phyloP scores from a whole-genome alignment of 2,888 invertebrate genomes.

The Furcula furcula region DNA sequence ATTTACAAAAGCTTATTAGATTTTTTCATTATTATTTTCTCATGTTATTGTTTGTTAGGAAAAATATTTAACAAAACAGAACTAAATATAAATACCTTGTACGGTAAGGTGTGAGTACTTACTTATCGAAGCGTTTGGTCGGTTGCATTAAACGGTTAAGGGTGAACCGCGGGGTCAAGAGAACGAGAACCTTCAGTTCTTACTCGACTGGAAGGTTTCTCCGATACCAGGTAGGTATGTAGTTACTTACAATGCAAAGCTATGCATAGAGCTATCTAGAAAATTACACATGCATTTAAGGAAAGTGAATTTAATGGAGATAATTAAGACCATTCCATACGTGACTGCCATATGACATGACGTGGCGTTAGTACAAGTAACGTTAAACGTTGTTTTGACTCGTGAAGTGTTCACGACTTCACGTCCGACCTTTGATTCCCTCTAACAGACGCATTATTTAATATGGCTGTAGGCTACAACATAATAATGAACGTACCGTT shows the following conservation, averaged over 20 bases:
- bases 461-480: constrained; percentile 18
- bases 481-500: too few relatives aligned
- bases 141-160: constrained; percentile 1
- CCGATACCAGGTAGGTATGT: too few relatives aligned
- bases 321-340: constrained; percentile 10
- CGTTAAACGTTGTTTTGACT: constrained; percentile 17
- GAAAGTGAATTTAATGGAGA: not conserved
- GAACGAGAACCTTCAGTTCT: constrained; percentile 31
- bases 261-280: too few relatives aligned
- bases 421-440: constrained; percentile 27
- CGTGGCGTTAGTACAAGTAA: constrained; percentile 13
- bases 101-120: too few relatives aligned
- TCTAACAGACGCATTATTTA: constrained; percentile 16
- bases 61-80: too few relatives aligned
- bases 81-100: too few relatives aligned
- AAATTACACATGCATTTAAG: too few relatives aligned
- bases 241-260: too few relatives aligned
- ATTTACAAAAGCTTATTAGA: too few relatives aligned
- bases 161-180: constrained; percentile 32
- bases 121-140: too few relatives aligned
- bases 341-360: constrained; percentile 25
- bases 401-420: constrained; percentile 29
- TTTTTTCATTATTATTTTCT: too few relatives aligned
- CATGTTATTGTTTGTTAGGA: too few relatives aligned
- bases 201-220: constrained; percentile 35